Percentiles rank a stretch among this genome's conserved stretches.
phyloP scores from a whole-genome alignment of 2,797 vertebrate species.

The Clamator glandarius region DNA sequence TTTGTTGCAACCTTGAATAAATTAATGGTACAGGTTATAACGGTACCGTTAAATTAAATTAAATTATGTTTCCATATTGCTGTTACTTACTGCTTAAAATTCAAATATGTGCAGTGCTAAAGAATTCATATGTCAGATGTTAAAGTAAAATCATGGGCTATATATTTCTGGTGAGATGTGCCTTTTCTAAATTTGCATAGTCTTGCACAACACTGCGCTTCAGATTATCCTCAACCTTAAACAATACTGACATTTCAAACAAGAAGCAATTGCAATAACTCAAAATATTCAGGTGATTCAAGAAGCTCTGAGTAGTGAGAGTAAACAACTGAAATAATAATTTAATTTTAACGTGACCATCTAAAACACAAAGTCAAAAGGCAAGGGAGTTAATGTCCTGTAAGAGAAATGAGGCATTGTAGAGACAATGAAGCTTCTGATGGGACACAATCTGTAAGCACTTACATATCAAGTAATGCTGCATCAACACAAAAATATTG shows the following conservation, averaged over 20 bases:
- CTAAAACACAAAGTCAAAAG: not conserved
- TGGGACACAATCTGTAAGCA: not conserved
- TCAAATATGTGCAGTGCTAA: not conserved
- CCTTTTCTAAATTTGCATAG: not conserved
- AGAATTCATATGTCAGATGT: not conserved
- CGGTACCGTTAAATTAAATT: not conserved
- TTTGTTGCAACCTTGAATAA: not conserved
- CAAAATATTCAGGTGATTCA: not conserved
- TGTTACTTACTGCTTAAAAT: not conserved
- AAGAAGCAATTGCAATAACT: not conserved
- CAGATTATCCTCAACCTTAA: not conserved
- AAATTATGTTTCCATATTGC: not conserved
- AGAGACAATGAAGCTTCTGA: not conserved
- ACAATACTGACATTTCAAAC: not conserved
- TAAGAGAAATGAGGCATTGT: not conserved
- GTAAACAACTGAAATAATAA: not conserved
- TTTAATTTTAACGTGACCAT: not conserved
- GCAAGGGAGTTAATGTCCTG: not conserved
- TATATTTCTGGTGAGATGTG: not conserved
- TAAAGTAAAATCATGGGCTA: not conserved
- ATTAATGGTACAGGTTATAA: not conserved
- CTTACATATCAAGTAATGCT: rapidly evolving
- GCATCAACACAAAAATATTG: not conserved
- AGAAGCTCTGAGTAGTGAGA: not conserved
- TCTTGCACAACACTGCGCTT: not conserved